Evolutionary conservation across 2,797 vertebrate species (phyloP).

Genomic region (Xenentodon cancila): DNA sequence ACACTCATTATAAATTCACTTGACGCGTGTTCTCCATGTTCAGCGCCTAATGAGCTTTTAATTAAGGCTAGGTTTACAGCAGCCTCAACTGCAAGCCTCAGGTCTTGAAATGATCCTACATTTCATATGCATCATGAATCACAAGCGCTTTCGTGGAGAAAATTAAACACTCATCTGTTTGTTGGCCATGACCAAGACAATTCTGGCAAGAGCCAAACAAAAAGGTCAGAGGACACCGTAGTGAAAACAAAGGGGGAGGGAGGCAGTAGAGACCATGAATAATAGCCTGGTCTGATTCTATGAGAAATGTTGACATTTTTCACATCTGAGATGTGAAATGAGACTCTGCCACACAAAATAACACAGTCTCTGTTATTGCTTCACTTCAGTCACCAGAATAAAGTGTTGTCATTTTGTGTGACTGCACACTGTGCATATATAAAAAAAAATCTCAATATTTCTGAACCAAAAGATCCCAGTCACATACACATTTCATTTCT

Average conservation of each 20-base stretch:
- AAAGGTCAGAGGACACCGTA: slow-evolving; percentile 46
- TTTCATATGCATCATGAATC: slow-evolving; percentile 31
- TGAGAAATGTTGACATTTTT: slow-evolving; percentile 41
- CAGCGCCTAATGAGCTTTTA: slow-evolving; percentile 36
- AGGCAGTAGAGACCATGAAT: slow-evolving; percentile 38
- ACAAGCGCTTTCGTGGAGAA: slow-evolving; percentile 36
- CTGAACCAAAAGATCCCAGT: background rate
- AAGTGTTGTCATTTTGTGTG: slow-evolving; percentile 8
- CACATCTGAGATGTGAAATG: slow-evolving; percentile 49
- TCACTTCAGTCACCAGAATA: slow-evolving; percentile 17
- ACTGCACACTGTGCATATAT: background rate
- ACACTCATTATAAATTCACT: slow-evolving; percentile 14
- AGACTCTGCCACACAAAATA: slow-evolving; percentile 19
- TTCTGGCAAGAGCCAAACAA: slow-evolving; percentile 54
- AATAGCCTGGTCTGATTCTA: slow-evolving; percentile 49
- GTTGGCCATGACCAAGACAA: slow-evolving; percentile 45
- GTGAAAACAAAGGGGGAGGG: slow-evolving; percentile 29
- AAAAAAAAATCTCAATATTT: background rate
- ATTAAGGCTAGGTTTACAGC: slow-evolving; percentile 34
- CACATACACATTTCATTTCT: background rate
- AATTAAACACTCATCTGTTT: slow-evolving; percentile 25
- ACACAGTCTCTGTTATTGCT: slow-evolving; percentile 39
- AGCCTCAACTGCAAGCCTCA: slow-evolving; percentile 5
- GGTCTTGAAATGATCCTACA: slow-evolving; percentile 17
- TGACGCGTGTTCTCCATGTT: slow-evolving; percentile 9